Evolutionary conservation across 2,113 vertebrate genomes (phyloP).

Genomic region (Probosciger aterrimus): DNA sequence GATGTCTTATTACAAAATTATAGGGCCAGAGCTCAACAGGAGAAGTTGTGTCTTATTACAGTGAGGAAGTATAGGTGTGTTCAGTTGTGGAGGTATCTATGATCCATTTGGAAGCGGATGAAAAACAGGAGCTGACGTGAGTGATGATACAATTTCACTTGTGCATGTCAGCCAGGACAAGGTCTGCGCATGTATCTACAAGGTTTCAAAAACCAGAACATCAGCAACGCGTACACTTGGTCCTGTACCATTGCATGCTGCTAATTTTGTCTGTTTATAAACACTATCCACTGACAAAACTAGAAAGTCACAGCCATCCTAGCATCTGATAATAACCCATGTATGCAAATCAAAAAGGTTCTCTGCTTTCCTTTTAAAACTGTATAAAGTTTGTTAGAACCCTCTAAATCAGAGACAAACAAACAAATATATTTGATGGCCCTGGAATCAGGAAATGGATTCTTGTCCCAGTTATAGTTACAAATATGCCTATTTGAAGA

Average conservation of each 20-base stretch:
- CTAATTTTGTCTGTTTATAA: neutral
- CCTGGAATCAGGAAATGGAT: neutral
- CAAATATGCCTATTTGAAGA: neutral
- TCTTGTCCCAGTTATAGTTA: neutral
- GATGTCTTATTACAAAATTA: constrained; percentile 58
- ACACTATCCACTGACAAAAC: neutral
- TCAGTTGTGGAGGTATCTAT: neutral
- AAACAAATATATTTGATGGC: neutral
- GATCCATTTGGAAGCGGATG: neutral
- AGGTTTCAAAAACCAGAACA: neutral
- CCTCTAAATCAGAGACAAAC: neutral
- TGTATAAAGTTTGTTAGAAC: neutral
- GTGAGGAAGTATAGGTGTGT: neutral
- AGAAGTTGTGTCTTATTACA: neutral
- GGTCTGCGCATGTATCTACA: neutral
- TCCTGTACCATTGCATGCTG: neutral
- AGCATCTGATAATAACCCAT: neutral
- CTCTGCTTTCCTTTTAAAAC: neutral
- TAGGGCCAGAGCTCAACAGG: neutral
- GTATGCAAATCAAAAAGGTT: neutral
- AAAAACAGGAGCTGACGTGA: neutral
- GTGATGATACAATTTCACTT: neutral
- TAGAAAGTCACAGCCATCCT: neutral
- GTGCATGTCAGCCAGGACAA: neutral
- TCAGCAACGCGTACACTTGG: fast-evolving